These are phyloP conservation scores for Drosophila jambulina DNA, from an alignment of 1,140 invertebrate species.

Conservation along the genomic window DNA sequence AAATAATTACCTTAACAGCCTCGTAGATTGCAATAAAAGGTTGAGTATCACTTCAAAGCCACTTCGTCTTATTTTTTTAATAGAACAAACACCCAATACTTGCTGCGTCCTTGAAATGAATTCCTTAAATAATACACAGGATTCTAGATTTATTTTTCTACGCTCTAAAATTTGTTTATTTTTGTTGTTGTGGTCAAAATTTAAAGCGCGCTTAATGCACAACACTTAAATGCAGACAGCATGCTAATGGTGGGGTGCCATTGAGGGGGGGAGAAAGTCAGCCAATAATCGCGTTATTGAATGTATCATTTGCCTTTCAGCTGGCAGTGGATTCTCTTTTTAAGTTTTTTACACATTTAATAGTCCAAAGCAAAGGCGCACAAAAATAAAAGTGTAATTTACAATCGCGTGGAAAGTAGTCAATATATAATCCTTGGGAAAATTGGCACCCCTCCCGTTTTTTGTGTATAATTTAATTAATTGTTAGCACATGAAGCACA, in stretches of 20 bases:
- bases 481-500: slow-evolving; percentile 49
- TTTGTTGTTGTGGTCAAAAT: slow-evolving; percentile 22
- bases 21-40: too few relatives aligned
- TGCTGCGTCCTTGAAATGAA: background rate
- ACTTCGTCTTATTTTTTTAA: background rate
- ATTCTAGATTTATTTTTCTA: slow-evolving; percentile 19
- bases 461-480: slow-evolving; percentile 37
- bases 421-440: slow-evolving; percentile 17
- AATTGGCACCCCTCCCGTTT: slow-evolving; percentile 28
- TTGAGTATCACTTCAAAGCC: background rate
- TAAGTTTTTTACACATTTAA: slow-evolving; percentile 40
- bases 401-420: slow-evolving; percentile 34
- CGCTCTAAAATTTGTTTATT: slow-evolving; percentile 41
- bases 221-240: slow-evolving; percentile 58
- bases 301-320: slow-evolving; percentile 60
- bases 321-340: slow-evolving; percentile 63
- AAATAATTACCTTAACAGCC: too few relatives aligned
- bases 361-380: slow-evolving; percentile 23
- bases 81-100: background rate
- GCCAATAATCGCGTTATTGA: slow-evolving; percentile 33
- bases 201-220: slow-evolving; percentile 39
- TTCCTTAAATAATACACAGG: slow-evolving; percentile 4
- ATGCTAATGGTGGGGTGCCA: slow-evolving; percentile 40
- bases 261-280: background rate
- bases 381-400: slow-evolving; percentile 35